Conservation (phyloP, 2,888 invertebrate genomes). For the Augiades crinisus region DNA sequence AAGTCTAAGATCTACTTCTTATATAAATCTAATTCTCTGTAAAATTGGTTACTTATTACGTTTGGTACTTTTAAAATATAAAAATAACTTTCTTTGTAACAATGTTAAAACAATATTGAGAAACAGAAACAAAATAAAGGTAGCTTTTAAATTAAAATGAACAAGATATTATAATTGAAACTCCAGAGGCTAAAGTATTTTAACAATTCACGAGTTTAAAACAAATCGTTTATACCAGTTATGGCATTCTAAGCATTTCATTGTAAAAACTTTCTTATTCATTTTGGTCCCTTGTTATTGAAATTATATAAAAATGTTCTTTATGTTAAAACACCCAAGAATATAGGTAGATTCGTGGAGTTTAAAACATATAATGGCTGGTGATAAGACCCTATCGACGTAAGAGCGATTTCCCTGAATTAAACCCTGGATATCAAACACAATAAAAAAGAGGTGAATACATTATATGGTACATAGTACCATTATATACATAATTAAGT, state of each 20-base stretch:
- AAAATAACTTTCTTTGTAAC: not conserved
- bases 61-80: too few species aligned
- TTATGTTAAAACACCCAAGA: not conserved
- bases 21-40: too few species aligned
- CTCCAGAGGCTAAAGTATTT: slow-evolving; percentile 35
- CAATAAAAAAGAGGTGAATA: too few species aligned
- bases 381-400: too few species aligned
- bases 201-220: slow-evolving; percentile 50
- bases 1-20: too few species aligned
- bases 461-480: too few species aligned
- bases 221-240: slow-evolving; percentile 40
- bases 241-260: slow-evolving; percentile 56
- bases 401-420: too few species aligned
- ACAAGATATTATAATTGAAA: slow-evolving; percentile 36
- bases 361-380: not conserved
- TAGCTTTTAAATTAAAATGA: slow-evolving; percentile 1
- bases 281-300: not conserved
- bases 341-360: too few species aligned
- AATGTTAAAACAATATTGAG: not conserved
- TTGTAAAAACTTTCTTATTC: slow-evolving; percentile 47
- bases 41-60: too few species aligned
- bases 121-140: not conserved
- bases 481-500: too few species aligned
- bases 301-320: not conserved
- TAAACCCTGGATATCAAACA: too few species aligned